phyloP scores from a whole-genome alignment of 92 coral and sea anemone genomes.

The Phymanthus crucifer region DNA sequence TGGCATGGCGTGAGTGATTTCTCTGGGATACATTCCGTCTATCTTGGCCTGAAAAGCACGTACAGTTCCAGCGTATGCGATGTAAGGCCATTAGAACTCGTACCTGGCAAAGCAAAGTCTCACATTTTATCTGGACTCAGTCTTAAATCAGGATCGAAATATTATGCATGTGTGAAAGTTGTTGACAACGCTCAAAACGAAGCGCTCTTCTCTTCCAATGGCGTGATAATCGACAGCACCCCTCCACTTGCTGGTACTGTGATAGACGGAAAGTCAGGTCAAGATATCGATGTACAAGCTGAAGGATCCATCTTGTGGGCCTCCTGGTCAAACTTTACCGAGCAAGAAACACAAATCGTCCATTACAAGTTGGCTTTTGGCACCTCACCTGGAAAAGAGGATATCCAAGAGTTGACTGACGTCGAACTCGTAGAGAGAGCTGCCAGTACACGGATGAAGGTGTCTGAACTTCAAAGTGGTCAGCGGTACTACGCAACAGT shows the following conservation, averaged over 20 bases:
- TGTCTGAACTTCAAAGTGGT: constrained; percentile 61
- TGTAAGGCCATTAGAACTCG: constrained; percentile 37
- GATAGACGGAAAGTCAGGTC: constrained; percentile 51
- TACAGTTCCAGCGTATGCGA: constrained; percentile 48
- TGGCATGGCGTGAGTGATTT: constrained; percentile 73
- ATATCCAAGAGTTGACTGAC: constrained; percentile 66
- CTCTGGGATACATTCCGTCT: constrained; percentile 53
- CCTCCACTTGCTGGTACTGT: constrained; percentile 70
- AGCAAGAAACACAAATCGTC: constrained; percentile 58
- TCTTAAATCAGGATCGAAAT: constrained; percentile 60
- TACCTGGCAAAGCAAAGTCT: constrained; percentile 24
- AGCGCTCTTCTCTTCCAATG: constrained; percentile 64
- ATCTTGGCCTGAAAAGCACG: constrained; percentile 54
- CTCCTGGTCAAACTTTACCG: constrained; percentile 66
- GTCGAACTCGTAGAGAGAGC: constrained; percentile 70
- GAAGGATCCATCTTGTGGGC: constrained; percentile 64
- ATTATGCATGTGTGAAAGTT: constrained; percentile 59
- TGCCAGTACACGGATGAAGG: constrained; percentile 64
- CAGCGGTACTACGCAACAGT: constrained; percentile 69
- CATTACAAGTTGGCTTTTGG: constrained; percentile 76
- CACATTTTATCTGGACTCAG: constrained; percentile 51
- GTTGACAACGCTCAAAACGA: constrained; percentile 73
- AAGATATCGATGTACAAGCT: constrained; percentile 47
- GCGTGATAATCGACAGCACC: constrained; percentile 61
- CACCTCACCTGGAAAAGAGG: constrained; percentile 50